These are phyloP conservation scores for Odiellus spinosus DNA, from an alignment of 2,888 invertebrate species.

Conservation along the genomic window DNA sequence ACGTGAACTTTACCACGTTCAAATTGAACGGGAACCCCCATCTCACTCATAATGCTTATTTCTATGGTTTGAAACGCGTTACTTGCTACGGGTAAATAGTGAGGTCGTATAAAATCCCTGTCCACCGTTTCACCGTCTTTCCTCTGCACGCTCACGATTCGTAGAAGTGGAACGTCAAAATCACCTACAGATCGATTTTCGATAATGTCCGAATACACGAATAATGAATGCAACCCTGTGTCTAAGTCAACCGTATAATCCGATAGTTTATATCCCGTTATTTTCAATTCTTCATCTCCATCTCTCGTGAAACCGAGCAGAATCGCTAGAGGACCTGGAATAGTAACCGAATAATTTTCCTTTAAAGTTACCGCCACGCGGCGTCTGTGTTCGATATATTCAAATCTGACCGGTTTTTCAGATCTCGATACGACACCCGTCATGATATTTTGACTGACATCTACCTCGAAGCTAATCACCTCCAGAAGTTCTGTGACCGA, in stretches of 20 bases:
- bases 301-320: no score
- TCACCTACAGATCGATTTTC: conserved; percentile 21
- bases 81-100: conserved; percentile 3
- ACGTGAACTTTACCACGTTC: conserved; percentile 4
- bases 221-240: conserved; percentile 6
- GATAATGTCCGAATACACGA: conserved; percentile 21
- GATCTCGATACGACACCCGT: no score
- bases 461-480: no score
- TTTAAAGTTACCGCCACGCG: no score
- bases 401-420: no score
- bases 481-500: no score
- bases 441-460: no score
- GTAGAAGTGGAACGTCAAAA: conserved; percentile 18
- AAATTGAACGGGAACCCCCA: conserved; percentile 4
- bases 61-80: conserved; percentile 6
- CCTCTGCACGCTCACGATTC: conserved; percentile 19
- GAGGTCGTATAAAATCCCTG: conserved; percentile 2
- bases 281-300: no score
- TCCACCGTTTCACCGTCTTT: conserved; percentile 1
- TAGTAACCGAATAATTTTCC: no score
- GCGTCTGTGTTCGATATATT: no score
- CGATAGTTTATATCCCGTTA: no score
- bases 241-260: conserved; percentile 1
- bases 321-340: no score
- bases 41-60: conserved; percentile 4